phyloP scores from a whole-genome alignment of 2,888 invertebrate species.

The Herminia tarsipennalis region DNA sequence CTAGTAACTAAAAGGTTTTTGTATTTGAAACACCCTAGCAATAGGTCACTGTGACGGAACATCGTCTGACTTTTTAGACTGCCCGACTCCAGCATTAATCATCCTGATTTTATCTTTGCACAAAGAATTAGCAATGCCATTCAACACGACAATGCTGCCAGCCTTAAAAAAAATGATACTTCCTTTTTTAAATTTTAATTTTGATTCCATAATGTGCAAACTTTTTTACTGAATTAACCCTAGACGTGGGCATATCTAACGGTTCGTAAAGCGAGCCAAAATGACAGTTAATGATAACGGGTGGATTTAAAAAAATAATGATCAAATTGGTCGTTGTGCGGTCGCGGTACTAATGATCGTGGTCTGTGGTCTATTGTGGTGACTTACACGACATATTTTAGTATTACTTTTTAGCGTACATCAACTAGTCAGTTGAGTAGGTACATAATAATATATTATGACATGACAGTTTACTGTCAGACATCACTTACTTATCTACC shows the following conservation, averaged over 20 bases:
- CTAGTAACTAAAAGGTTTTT: too few relatives aligned
- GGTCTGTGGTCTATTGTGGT: slow-evolving; percentile 63
- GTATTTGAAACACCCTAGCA: too few relatives aligned
- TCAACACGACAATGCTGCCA: too few relatives aligned
- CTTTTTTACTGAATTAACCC: slow-evolving; percentile 40
- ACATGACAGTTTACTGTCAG: too few relatives aligned
- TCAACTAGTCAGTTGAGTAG: too few relatives aligned
- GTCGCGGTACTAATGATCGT: slow-evolving; percentile 56
- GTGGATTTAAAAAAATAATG: slow-evolving; percentile 61
- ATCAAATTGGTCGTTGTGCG: slow-evolving; percentile 63
- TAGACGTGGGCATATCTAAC: slow-evolving; percentile 57
- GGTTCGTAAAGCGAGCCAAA: slow-evolving; percentile 72
- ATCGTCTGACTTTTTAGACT: too few relatives aligned
- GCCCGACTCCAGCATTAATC: too few relatives aligned
- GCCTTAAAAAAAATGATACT: not conserved
- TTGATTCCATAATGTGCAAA: slow-evolving; percentile 31
- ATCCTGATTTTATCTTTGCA: too few relatives aligned
- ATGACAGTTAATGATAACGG: slow-evolving; percentile 71
- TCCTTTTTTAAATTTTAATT: not conserved
- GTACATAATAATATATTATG: too few relatives aligned
- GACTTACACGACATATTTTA: slow-evolving; percentile 40
- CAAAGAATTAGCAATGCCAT: too few relatives aligned
- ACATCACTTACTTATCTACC: too few relatives aligned
- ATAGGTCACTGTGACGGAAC: too few relatives aligned
- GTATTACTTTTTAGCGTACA: slow-evolving; percentile 23